Evolutionary conservation across 1,140 invertebrate genomes (phyloP), one percentile per base, ranked within the genome.

Genomic region (Lethrus apterus): DNA sequence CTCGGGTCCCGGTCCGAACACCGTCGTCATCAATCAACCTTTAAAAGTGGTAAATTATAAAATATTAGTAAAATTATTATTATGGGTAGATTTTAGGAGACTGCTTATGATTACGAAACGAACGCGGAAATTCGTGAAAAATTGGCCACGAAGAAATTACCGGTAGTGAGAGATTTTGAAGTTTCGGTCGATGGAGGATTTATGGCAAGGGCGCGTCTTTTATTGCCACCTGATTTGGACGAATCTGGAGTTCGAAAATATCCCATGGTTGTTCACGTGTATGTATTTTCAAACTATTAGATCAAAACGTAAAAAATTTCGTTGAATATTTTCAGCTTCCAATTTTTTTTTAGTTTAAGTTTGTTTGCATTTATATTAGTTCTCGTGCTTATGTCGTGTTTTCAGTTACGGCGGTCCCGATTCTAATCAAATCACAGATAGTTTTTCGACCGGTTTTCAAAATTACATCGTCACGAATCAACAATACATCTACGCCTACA

Each of bases 261-360:
- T 70, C 90, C 92, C 0, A 75, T 93, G 70, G 70, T 93, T 15
- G 78, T 93, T 41, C 76, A 85, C 56, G 89, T 93, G 75, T 95
- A 72, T 82, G 84, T 82, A 42, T 38, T 24, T 4, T n/a, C n/a
- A n/a, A n/a, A n/a, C n/a, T n/a, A n/a, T n/a, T n/a, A n/a, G n/a
- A n/a, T 1, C 2, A 2, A 40, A 40, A 40, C 15, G n/a, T 8
- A 8, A 40, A 2, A n/a, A 2, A 19, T 17, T 40, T 19, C 10
- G 15, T 2, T n/a, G 18, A 20, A n/a, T n/a, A n/a, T n/a, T n/a
- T n/a, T n/a, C n/a, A n/a, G n/a, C n/a, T n/a, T n/a, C n/a, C n/a
- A n/a, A n/a, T n/a, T n/a, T n/a, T n/a, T n/a, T n/a, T n/a, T n/a
- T n/a, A n/a, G n/a, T n/a, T n/a, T n/a, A n/a, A n/a, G n/a, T n/a